Conservation (phyloP, 2,888 invertebrate genomes). For the Frankliniella fusca region DNA sequence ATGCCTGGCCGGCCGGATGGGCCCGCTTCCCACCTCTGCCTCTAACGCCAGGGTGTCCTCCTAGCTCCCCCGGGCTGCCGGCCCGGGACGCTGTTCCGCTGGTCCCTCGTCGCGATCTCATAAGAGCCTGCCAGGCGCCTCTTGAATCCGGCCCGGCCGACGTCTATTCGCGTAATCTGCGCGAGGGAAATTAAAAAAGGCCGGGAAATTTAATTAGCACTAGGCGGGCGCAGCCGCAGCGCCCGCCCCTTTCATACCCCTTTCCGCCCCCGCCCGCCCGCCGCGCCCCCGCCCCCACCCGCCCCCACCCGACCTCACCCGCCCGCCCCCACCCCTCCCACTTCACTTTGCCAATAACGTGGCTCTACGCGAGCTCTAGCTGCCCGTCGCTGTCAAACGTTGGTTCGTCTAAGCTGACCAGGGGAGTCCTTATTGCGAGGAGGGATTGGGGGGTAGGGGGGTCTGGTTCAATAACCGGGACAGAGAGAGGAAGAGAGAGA, state of each 20-base stretch:
- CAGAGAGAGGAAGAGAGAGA: background rate
- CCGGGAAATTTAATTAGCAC: slow-evolving; percentile 17
- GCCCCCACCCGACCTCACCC: background rate
- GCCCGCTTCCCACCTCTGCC: no score
- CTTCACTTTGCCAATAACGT: slow-evolving; percentile 16
- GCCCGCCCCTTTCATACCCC: background rate
- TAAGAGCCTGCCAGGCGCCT: background rate
- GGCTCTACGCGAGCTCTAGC: background rate
- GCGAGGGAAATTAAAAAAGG: slow-evolving; percentile 2
- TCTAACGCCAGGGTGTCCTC: no score
- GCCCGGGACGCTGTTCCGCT: background rate
- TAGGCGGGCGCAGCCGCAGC: background rate
- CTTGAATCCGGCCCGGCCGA: background rate
- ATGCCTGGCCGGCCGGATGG: no score
- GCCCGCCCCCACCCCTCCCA: background rate
- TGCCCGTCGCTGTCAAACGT: slow-evolving; percentile 14
- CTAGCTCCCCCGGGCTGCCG: background rate
- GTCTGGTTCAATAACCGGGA: background rate
- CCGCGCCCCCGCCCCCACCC: background rate
- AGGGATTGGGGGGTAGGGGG: background rate
- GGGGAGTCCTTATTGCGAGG: slow-evolving; percentile 11
- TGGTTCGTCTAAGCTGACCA: slow-evolving; percentile 20
- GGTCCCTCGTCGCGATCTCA: background rate
- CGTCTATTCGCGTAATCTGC: slow-evolving; percentile 22
- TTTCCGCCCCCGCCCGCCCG: background rate